phyloP scores from a whole-genome alignment of 2,113 vertebrate genomes.

The Larimichthys polyactis region DNA sequence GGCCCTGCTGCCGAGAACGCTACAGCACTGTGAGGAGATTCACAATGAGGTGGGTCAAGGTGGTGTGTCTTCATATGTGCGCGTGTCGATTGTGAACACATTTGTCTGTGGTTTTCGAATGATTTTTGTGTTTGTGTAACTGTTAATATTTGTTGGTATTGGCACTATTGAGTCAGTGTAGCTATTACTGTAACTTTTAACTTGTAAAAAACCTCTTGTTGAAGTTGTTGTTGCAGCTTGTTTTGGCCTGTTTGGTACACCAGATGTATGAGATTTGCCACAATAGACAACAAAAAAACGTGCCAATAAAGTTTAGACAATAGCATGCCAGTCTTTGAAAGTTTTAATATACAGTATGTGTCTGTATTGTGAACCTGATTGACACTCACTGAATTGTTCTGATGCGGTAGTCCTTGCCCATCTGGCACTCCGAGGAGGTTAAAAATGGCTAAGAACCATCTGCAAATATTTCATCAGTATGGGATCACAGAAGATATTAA shows the following conservation, averaged over 20 bases:
- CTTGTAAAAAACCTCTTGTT: background rate
- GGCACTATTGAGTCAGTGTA: background rate
- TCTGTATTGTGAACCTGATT: slow-evolving; percentile 30
- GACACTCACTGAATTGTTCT: slow-evolving; percentile 36
- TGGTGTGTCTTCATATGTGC: slow-evolving; percentile 22
- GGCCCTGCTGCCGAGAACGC: slow-evolving; percentile 84
- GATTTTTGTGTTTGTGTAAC: background rate
- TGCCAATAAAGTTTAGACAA: slow-evolving; percentile 26
- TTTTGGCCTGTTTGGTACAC: background rate
- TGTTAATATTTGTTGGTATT: slow-evolving; percentile 2
- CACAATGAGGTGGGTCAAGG: slow-evolving; percentile 93
- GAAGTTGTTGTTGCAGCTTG: background rate
- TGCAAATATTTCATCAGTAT: slow-evolving; percentile 52
- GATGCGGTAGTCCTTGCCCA: slow-evolving; percentile 43
- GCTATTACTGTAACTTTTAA: background rate
- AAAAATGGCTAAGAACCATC: slow-evolving; percentile 51
- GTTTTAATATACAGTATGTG: slow-evolving; percentile 17
- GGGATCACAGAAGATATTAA: slow-evolving; percentile 21
- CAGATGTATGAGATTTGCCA: background rate
- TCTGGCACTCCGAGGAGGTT: slow-evolving; percentile 52
- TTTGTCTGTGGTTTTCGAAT: background rate
- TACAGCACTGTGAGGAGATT: slow-evolving; percentile 92
- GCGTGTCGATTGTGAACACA: background rate
- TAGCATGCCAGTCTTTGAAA: slow-evolving; percentile 20
- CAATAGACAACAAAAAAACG: slow-evolving; percentile 7